Evolutionary conservation across 1,140 invertebrate genomes (phyloP).

Genomic region (Doryteuthis pealeii): DNA sequence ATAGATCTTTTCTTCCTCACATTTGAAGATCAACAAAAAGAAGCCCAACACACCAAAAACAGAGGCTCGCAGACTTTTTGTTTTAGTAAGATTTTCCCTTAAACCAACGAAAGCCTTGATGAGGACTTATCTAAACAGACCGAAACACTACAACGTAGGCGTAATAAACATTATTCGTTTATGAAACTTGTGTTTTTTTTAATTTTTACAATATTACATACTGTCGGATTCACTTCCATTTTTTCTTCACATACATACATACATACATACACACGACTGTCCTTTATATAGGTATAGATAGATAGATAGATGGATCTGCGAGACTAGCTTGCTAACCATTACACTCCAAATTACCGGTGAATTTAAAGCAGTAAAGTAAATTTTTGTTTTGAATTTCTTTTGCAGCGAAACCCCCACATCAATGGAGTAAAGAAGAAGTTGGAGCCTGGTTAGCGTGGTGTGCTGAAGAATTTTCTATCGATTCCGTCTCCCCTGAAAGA

Average conservation of each 20-base stretch:
- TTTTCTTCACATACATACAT: background rate
- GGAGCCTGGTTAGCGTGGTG: slow-evolving; percentile 86
- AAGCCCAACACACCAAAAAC: too few species aligned
- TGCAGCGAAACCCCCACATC: slow-evolving; percentile 79
- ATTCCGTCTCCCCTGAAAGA: slow-evolving; percentile 86
- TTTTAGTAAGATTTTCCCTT: too few species aligned
- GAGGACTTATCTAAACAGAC: too few species aligned
- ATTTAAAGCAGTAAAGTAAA: background rate
- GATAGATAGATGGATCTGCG: background rate
- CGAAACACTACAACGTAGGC: too few species aligned
- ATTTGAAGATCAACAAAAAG: too few species aligned
- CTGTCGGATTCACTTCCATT: too few species aligned
- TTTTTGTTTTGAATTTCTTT: slow-evolving; percentile 56
- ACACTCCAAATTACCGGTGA: background rate
- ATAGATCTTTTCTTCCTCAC: too few species aligned
- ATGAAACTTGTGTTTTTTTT: too few species aligned
- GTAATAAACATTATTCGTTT: too few species aligned
- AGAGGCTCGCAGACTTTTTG: too few species aligned
- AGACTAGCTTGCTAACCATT: background rate
- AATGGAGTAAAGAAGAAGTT: slow-evolving; percentile 90
- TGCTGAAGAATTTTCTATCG: slow-evolving; percentile 88
- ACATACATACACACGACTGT: background rate
- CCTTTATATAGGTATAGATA: background rate
- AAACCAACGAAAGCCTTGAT: too few species aligned
- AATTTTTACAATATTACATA: too few species aligned